Evolutionary conservation across 1,140 invertebrate species (phyloP).

Genomic region (Lepidotrigona ventralis): DNA sequence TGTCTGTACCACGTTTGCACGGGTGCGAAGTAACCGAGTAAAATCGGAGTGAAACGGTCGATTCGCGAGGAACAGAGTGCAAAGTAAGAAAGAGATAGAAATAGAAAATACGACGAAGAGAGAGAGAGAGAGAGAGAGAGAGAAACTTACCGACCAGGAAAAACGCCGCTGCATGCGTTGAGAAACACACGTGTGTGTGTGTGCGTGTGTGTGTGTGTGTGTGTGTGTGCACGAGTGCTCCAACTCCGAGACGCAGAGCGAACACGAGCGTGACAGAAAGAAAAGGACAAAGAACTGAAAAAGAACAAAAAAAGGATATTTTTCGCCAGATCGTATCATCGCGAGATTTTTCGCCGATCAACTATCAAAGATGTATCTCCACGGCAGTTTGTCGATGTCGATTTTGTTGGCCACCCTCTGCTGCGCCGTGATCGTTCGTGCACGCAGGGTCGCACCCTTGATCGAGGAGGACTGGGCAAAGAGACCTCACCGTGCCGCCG

Average conservation of each 20-base stretch:
- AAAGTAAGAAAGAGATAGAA: constrained; percentile 33
- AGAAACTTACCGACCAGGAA: constrained; percentile 21
- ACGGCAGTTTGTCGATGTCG: constrained; percentile 62
- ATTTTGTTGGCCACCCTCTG: constrained; percentile 67
- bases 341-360: constrained; percentile 5
- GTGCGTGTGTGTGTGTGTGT: too few species aligned
- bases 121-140: not conserved
- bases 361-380: constrained; percentile 65
- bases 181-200: constrained; percentile 20
- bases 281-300: not conserved
- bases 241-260: constrained; percentile 40
- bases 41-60: constrained; percentile 8
- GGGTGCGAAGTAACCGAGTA: not conserved
- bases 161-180: constrained; percentile 53
- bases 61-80: not conserved
- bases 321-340: not conserved
- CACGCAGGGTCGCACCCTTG: constrained; percentile 72
- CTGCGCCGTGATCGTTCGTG: constrained; percentile 61
- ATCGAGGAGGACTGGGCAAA: constrained; percentile 76
- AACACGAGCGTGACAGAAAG: constrained; percentile 2
- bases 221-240: constrained; percentile 33
- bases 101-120: constrained; percentile 17
- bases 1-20: not conserved
- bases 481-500: constrained; percentile 73
- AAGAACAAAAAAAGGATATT: not conserved